Evolutionary conservation across 2,797 vertebrate genomes (phyloP), one percentile per base, ranked within the genome.

Genomic region (Clarias laeviceps): DNA sequence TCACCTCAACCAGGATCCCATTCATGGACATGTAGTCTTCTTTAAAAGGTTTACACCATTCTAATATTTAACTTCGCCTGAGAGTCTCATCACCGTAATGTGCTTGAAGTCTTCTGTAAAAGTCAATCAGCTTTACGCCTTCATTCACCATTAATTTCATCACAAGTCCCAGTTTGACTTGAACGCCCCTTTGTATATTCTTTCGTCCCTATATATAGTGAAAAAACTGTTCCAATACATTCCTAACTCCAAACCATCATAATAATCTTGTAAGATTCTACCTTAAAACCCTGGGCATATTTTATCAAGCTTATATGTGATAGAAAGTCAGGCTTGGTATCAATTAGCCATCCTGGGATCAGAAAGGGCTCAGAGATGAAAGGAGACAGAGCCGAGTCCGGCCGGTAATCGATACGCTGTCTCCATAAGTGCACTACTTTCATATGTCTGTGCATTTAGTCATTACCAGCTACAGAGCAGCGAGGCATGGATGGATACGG

Each of bases 361-460:
- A 85, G 76, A 68, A 81, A 68, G 45, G 45, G 9, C 18, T 20
- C 32, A n/a, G 64, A 80, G 83, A 78, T 83, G 22, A 84, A 57
- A 83, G 50, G 62, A 89, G 87, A 76, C 64, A 73, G 54, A 87
- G 54, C 29, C 76, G 80, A 74, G 6, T 73, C 59, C 27, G 40
- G 66, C 65, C 32, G 40, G 66, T 73, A 85, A 89, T 82, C 86
- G 77, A 88, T 87, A 87, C 9, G 72, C 78, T 77, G 40, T 79
- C 83, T 81, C 57, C 40, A 50, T 88, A 87, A 89, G 89, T 88
- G 87, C 85, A 85, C 80, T 86, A 62, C 78, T 88, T 87, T 82
- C 69, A 81, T 84, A 83, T 64, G 57, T 86, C 70, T 83, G 59
- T 62, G 82, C 88, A 79, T 85, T 89, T 85, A 88, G 73, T 81